Evolutionary conservation across 64 coral and sea anemone species (phyloP).

Genomic region (Astreopora myriophthalma): DNA sequence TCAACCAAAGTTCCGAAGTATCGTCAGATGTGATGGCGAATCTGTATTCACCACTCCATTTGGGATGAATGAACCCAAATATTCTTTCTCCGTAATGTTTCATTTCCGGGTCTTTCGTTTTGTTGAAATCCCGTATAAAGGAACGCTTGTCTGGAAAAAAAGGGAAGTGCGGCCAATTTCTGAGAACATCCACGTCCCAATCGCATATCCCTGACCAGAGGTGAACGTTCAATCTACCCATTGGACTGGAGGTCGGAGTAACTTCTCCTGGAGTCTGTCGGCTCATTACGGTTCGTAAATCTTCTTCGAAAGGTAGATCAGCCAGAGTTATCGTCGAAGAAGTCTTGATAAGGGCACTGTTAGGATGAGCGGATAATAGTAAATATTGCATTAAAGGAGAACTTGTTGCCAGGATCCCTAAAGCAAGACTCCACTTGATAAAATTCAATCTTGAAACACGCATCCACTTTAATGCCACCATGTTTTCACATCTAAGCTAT

Average conservation of each 20-base stretch:
- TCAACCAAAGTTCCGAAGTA: constrained; percentile 92
- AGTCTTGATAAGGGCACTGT: not conserved
- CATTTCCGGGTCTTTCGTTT: not conserved
- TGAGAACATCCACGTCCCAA: constrained; percentile 64
- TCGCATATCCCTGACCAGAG: constrained; percentile 86
- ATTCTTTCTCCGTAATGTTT: constrained; percentile 79
- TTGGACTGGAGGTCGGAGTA: not conserved
- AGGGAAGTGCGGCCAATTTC: constrained; percentile 73
- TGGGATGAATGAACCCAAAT: constrained; percentile 90
- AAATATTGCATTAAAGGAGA: not conserved
- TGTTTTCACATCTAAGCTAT: too few relatives aligned
- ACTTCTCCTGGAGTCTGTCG: not conserved
- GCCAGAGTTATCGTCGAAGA: not conserved
- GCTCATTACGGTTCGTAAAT: not conserved
- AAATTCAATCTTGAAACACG: too few relatives aligned
- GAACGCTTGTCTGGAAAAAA: constrained; percentile 60
- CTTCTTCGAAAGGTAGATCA: not conserved
- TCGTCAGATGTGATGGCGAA: constrained; percentile 90
- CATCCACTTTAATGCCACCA: too few relatives aligned
- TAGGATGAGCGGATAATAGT: not conserved
- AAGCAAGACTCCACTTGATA: not conserved
- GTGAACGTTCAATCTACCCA: constrained; percentile 77
- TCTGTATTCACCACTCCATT: constrained; percentile 60
- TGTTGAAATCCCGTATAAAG: constrained; percentile 30
- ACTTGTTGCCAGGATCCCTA: not conserved